phyloP scores from a whole-genome alignment of 2,888 invertebrate genomes.

The Drosophila greeni region DNA sequence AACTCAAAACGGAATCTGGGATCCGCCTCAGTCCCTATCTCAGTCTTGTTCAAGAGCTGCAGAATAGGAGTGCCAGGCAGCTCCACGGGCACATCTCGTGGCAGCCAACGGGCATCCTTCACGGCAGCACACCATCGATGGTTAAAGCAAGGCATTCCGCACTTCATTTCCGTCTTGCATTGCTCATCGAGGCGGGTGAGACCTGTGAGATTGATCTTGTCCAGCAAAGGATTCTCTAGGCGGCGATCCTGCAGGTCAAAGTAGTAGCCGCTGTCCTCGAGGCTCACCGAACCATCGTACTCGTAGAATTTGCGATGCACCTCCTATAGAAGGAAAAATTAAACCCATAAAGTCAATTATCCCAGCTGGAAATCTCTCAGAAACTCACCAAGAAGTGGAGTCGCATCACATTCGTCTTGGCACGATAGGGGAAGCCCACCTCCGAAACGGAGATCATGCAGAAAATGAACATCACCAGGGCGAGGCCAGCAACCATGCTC shows the following conservation, averaged over 20 bases:
- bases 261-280: slow-evolving; percentile 79
- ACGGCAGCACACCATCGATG: slow-evolving; percentile 53
- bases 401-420: slow-evolving; percentile 79
- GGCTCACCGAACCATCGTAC: slow-evolving; percentile 63
- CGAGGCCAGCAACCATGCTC: slow-evolving; percentile 54
- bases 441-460: slow-evolving; percentile 77
- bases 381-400: slow-evolving; percentile 79
- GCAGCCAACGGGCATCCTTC: slow-evolving; percentile 61
- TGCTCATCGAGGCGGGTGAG: slow-evolving; percentile 50
- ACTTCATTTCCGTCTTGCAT: slow-evolving; percentile 68
- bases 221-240: slow-evolving; percentile 45
- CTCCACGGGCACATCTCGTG: slow-evolving; percentile 46
- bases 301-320: slow-evolving; percentile 78
- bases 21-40: slow-evolving; percentile 24
- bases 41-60: slow-evolving; percentile 51
- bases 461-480: slow-evolving; percentile 57
- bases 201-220: slow-evolving; percentile 55
- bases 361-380: background rate
- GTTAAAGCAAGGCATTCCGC: slow-evolving; percentile 71
- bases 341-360: background rate
- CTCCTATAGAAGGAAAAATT: slow-evolving; percentile 73
- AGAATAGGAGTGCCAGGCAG: slow-evolving; percentile 56
- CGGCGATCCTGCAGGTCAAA: slow-evolving; percentile 78
- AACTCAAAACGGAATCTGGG: slow-evolving; percentile 60
- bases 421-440: slow-evolving; percentile 81